phyloP scores from a whole-genome alignment of 2,888 invertebrate species.

The Melanargia galathea region DNA sequence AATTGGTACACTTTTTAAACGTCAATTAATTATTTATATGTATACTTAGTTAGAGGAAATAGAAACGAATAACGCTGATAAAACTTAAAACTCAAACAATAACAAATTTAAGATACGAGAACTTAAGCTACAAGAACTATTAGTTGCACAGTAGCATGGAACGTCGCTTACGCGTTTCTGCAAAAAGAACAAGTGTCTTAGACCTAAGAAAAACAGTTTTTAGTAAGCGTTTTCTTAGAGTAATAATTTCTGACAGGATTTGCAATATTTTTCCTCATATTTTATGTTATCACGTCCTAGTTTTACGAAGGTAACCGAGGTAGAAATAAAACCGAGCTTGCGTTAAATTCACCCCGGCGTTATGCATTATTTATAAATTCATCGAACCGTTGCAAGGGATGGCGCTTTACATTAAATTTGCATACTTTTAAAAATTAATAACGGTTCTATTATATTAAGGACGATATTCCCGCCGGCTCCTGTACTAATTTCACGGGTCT shows the following conservation, averaged over 20 bases:
- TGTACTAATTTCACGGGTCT: slow-evolving; percentile 26
- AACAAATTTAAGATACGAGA: too few relatives aligned
- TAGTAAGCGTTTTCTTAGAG: too few relatives aligned
- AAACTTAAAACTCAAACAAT: too few relatives aligned
- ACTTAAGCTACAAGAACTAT: too few relatives aligned
- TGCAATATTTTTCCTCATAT: not conserved
- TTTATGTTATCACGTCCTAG: not conserved
- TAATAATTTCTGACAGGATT: not conserved
- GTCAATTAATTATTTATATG: too few relatives aligned
- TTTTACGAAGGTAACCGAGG: not conserved
- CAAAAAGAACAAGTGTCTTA: too few relatives aligned
- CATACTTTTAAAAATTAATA: slow-evolving; percentile 36
- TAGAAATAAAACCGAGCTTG: slow-evolving; percentile 9
- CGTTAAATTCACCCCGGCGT: slow-evolving; percentile 9
- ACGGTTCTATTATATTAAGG: slow-evolving; percentile 25
- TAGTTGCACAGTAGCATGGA: too few relatives aligned
- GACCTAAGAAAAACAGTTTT: too few relatives aligned
- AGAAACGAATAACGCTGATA: too few relatives aligned
- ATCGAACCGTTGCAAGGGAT: slow-evolving; percentile 18
- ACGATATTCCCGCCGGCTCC: slow-evolving; percentile 13
- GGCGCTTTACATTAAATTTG: slow-evolving; percentile 33
- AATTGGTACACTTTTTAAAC: too few relatives aligned
- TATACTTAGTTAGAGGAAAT: too few relatives aligned
- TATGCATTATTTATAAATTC: slow-evolving; percentile 26
- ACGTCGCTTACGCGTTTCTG: too few relatives aligned